Evolutionary conservation across 2,888 invertebrate species (phyloP).

Genomic region (Aphidoletes aphidimyza): DNA sequence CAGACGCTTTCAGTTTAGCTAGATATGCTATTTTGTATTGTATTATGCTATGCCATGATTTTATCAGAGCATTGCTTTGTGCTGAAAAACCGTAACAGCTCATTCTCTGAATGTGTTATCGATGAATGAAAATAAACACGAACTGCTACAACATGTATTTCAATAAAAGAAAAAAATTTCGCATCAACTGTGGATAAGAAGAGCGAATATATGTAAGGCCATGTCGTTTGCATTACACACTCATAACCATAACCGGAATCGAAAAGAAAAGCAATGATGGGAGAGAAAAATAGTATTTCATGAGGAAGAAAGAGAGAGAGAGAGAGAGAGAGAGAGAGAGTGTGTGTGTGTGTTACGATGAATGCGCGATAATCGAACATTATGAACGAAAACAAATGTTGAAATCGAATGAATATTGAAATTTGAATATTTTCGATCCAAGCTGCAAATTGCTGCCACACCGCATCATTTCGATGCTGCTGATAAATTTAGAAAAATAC

Average conservation of each 20-base stretch:
- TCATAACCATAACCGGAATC: not conserved
- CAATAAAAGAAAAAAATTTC: not conserved
- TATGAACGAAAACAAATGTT: not conserved
- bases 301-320: not conserved
- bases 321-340: not conserved
- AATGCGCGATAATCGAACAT: not conserved
- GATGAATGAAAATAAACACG: constrained; percentile 18
- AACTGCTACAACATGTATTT: constrained; percentile 5
- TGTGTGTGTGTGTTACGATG: not conserved
- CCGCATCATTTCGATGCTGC: not conserved
- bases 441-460: not conserved
- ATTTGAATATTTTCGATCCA: not conserved
- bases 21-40: not conserved
- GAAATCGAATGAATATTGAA: not conserved
- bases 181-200: too few relatives aligned
- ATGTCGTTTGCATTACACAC: not conserved
- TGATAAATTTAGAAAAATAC: not conserved
- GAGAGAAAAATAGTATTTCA: too few relatives aligned
- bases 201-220: not conserved
- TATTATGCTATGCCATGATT: not conserved
- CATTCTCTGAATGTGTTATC: not conserved
- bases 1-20: not conserved
- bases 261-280: not conserved
- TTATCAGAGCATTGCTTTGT: not conserved
- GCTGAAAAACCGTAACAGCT: not conserved